These are phyloP conservation scores for Elysia crispata DNA, from an alignment of 2,888 invertebrate species.

Conservation along the genomic window DNA sequence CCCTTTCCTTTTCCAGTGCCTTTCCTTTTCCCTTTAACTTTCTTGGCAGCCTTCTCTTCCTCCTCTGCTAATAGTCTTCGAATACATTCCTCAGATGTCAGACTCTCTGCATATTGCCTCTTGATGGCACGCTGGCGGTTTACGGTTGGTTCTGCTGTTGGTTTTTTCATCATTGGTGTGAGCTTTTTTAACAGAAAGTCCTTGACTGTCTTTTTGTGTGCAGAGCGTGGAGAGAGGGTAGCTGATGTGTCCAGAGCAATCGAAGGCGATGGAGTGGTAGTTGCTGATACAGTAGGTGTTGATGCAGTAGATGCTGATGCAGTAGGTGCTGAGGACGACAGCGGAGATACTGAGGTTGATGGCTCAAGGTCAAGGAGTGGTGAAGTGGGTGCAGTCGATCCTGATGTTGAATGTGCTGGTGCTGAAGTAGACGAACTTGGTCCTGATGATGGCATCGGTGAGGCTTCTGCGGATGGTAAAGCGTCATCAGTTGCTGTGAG, in stretches of 20 bases:
- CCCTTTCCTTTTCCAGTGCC: slow-evolving; percentile 14
- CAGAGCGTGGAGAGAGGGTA: no score
- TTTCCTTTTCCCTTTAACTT: neutral
- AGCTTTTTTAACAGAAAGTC: slow-evolving; percentile 39
- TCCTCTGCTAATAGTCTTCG: neutral
- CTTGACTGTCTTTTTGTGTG: slow-evolving; percentile 27
- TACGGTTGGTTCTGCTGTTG: neutral
- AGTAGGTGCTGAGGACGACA: neutral
- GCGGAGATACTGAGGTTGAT: neutral
- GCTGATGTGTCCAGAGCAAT: neutral
- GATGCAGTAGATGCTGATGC: neutral
- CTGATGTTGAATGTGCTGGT: neutral
- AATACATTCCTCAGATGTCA: slow-evolving; percentile 37
- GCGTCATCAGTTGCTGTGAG: neutral
- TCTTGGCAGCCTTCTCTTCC: neutral
- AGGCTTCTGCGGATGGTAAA: neutral
- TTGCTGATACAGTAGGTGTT: neutral
- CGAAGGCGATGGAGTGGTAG: neutral
- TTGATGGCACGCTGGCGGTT: slow-evolving; percentile 27
- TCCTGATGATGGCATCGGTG: neutral
- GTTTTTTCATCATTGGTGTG: slow-evolving; percentile 22
- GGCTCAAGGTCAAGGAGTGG: neutral
- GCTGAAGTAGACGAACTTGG: neutral
- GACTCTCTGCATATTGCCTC: slow-evolving; percentile 38
- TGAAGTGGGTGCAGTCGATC: neutral